Percentiles rank a stretch among this genome's conserved stretches.
phyloP scores from a whole-genome alignment of 2,113 vertebrate species.

The Saccopteryx bilineata region DNA sequence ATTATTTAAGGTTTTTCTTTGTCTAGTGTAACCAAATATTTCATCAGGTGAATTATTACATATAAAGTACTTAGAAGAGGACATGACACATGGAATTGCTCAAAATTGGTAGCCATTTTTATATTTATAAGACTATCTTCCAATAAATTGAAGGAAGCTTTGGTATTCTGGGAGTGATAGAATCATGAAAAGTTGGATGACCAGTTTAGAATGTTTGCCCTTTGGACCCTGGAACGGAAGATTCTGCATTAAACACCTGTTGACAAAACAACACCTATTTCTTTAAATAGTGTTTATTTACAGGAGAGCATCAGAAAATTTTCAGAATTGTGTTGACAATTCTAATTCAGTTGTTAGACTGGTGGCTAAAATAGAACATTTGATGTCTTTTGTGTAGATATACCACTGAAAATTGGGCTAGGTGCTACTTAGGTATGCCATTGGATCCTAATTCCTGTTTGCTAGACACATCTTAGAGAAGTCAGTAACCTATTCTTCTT shows the following conservation, averaged over 20 bases:
- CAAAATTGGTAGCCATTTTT: neutral
- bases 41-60: neutral
- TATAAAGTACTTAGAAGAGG: constrained; percentile 31
- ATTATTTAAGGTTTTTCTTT: constrained; percentile 2
- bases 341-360: neutral
- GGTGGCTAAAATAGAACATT: neutral
- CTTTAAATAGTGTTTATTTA: constrained; percentile 39
- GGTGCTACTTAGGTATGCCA: neutral
- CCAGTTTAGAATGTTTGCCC: neutral
- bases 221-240: neutral
- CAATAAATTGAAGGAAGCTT: neutral
- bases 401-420: neutral
- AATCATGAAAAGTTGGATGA: neutral
- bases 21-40: constrained; percentile 41
- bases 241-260: neutral
- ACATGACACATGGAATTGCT: neutral
- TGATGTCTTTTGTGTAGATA: neutral
- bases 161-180: neutral
- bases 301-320: neutral
- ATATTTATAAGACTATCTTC: neutral
- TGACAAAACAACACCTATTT: neutral
- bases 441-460: neutral
- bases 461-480: neutral
- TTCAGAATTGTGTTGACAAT: neutral
- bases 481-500: neutral